A percentile compares a stretch with the other conserved stretches of the same genome.
Conservation (phyloP, 2,797 vertebrate genomes). For the Rhinoraja longicauda region DNA sequence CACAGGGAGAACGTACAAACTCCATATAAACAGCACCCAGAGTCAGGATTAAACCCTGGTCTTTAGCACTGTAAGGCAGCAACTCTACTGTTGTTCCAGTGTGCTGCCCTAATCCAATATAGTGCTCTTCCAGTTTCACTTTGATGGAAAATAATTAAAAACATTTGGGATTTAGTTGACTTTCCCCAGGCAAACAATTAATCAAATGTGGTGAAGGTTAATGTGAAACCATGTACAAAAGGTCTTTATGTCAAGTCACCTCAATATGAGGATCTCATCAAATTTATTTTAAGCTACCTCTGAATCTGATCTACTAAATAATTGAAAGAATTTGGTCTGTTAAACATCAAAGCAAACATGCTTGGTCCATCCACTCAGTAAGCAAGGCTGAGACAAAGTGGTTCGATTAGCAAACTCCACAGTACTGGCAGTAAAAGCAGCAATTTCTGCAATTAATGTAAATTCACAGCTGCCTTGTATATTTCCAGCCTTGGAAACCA, state of each 20-base stretch:
- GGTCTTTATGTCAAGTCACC: background rate
- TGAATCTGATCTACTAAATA: background rate
- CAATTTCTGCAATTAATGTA: background rate
- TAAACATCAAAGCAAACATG: background rate
- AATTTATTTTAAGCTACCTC: background rate
- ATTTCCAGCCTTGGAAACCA: background rate
- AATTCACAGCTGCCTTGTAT: background rate
- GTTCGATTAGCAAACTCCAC: background rate
- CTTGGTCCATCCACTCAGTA: background rate
- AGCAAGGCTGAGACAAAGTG: background rate
- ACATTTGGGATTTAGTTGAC: background rate
- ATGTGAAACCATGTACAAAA: background rate
- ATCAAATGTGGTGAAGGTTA: conserved; percentile 1
- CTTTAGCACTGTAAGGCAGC: too few relatives aligned
- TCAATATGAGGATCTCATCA: background rate
- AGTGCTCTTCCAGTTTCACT: too few relatives aligned
- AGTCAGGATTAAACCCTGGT: too few relatives aligned
- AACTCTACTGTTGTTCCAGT: too few relatives aligned
- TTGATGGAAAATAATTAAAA: background rate
- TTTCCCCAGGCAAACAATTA: background rate
- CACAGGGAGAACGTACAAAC: too few relatives aligned
- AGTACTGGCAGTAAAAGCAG: background rate
- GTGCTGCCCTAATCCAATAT: background rate
- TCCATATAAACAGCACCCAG: too few relatives aligned
- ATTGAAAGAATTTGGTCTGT: background rate